phyloP scores from a whole-genome alignment of 23 tunicate species.

The Corella eumyota region DNA sequence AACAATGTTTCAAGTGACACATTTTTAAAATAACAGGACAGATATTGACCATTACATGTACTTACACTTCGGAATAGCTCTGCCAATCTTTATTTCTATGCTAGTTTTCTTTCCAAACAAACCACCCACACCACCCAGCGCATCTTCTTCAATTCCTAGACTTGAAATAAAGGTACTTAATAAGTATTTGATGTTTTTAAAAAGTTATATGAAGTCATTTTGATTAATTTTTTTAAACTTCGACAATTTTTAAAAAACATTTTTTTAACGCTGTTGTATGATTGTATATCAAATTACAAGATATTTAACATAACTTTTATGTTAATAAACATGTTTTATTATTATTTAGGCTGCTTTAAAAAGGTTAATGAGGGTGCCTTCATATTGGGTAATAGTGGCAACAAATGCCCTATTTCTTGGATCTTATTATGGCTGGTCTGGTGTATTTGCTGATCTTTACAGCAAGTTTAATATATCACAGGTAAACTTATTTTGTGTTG shows the following conservation, averaged over 20 bases:
- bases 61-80: slow-evolving; percentile 47
- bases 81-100: slow-evolving; percentile 21
- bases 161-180: slow-evolving; percentile 48
- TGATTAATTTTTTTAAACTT: too few species aligned
- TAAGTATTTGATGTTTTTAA: too few species aligned
- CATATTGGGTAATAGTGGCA: slow-evolving; percentile 28
- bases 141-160: slow-evolving; percentile 35
- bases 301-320: too few species aligned
- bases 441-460: slow-evolving; percentile 41
- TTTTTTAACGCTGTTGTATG: too few species aligned
- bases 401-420: slow-evolving; percentile 29
- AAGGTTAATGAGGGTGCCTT: slow-evolving; percentile 9
- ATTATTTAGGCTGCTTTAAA: slow-evolving; percentile 41
- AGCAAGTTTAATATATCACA: slow-evolving; percentile 34
- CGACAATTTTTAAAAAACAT: too few species aligned
- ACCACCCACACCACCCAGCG: slow-evolving; percentile 68
- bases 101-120: slow-evolving; percentile 57
- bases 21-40: too few species aligned
- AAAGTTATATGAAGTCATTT: too few species aligned
- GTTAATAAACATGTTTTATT: too few species aligned
- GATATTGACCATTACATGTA: slow-evolving; percentile 33
- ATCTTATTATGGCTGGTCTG: slow-evolving; percentile 60
- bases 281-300: too few species aligned
- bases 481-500: slow-evolving; percentile 5
- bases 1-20: too few species aligned